Evolutionary conservation across 2,888 invertebrate genomes (phyloP), one percentile per base, ranked within the genome.

Genomic region (Oasisia sp.): DNA sequence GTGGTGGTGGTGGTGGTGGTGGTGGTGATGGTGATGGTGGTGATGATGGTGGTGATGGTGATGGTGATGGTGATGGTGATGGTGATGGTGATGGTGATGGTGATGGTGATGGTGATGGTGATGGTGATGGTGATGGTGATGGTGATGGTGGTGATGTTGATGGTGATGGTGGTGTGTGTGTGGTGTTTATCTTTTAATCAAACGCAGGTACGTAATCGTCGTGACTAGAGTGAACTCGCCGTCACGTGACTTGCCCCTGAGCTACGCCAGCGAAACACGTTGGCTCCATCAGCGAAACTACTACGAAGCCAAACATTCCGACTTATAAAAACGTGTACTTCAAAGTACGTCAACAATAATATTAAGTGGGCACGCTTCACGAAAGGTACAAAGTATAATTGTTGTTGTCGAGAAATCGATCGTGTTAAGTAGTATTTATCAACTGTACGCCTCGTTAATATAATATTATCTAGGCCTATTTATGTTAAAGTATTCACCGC

Each of bases 21-120:
- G 92, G 74, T 92, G 92, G 89, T 92, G 92, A 44, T 92, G 92
- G 89, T 92, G 91, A 7, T 91, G 91, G n/a, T 91, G 32, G 32
- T 89, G 74, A n/a, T 91, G 91, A 32, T 89, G 89, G 32, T 89
- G 89, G 89, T 91, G 89, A 1, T 91, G 89, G 32, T 91, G 89
- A 32, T 89, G 89, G 89, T 32, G 89, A 32, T 89, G 89, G 89
- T 89, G 89, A 32, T 91, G 89, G 32, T 91, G 89, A 32, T 91
- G 89, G 32, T 91, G 19, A 32, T 32, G 19, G 90, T 44, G 89
- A 90, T n/a, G 44, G 45, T 9, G n/a, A 50, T 90, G 89, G 92
- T 92, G 89, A 38, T 91, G 91, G 58, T 92, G 50, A 58, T 91
- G 50, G 56, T 91, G 50, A 32, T 91, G 50, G 91, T 91, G 50